These are phyloP conservation scores for Acanthosepion esculentum DNA, from an alignment of 2,888 invertebrate genomes.

Conservation along the genomic window DNA sequence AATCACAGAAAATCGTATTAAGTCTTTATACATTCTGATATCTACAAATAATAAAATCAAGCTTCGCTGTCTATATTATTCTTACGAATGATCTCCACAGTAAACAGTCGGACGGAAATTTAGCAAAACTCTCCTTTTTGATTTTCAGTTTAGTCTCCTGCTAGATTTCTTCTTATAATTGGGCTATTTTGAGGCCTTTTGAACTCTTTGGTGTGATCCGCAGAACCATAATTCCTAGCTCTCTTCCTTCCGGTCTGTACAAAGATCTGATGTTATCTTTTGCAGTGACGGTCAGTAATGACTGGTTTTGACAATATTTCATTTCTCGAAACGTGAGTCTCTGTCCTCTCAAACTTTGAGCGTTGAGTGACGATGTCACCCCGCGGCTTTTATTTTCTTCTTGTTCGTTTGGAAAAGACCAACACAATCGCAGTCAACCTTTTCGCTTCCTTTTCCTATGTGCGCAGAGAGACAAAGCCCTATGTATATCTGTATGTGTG, in stretches of 20 bases:
- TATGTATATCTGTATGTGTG: too few relatives aligned
- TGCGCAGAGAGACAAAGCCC: not conserved
- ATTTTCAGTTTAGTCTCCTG: not conserved
- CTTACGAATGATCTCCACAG: not conserved
- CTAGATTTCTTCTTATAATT: not conserved
- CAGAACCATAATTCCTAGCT: slow-evolving; percentile 33
- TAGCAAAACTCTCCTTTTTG: not conserved
- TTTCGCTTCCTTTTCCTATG: not conserved
- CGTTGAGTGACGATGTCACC: not conserved
- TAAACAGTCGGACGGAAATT: not conserved
- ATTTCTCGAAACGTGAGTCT: not conserved
- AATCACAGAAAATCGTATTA: not conserved
- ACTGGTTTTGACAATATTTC: slow-evolving; percentile 21
- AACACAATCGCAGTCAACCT: not conserved
- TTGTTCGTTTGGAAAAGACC: not conserved
- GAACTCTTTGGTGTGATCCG: not conserved
- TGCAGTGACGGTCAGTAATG: not conserved
- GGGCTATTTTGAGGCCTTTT: slow-evolving; percentile 17
- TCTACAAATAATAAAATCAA: not conserved
- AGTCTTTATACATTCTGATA: not conserved
- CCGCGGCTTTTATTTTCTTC: not conserved
- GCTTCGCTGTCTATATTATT: not conserved
- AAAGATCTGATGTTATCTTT: slow-evolving; percentile 33
- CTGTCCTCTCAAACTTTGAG: not conserved
- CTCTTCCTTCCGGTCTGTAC: not conserved